Conservation (phyloP, 2,888 invertebrate species). For the Formica aserva region DNA sequence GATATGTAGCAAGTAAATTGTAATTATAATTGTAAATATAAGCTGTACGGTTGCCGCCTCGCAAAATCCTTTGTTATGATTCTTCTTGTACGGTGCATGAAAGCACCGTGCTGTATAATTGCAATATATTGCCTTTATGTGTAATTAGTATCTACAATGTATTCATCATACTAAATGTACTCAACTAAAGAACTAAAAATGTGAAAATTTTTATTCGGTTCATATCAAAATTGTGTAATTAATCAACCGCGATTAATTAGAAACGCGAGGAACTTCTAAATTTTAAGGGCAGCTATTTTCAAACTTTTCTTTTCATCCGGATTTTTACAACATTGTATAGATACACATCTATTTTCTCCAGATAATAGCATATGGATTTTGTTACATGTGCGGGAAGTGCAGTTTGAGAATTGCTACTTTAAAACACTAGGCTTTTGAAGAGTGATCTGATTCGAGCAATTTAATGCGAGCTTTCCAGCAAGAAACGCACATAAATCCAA, state of each 20-base stretch:
- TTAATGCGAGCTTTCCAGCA: background rate
- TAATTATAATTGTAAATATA: constrained; percentile 36
- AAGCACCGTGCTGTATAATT: background rate
- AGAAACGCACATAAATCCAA: too few relatives aligned
- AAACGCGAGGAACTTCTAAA: background rate
- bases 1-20: background rate
- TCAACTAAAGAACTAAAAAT: background rate
- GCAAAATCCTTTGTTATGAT: constrained; percentile 11
- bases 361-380: background rate
- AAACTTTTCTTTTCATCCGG: background rate
- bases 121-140: background rate
- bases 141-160: constrained; percentile 8
- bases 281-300: background rate
- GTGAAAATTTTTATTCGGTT: background rate
- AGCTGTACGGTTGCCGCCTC: background rate
- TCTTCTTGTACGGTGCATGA: background rate
- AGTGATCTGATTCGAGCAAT: background rate
- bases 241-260: constrained; percentile 1
- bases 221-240: background rate
- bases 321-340: background rate
- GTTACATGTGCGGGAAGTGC: background rate
- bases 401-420: background rate
- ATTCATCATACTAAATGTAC: background rate
- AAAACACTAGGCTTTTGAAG: background rate
- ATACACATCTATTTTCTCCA: background rate